Base-by-base conservation (phyloP, 2,888 invertebrate genomes). In the Opisthograptis luteolata region DNA sequence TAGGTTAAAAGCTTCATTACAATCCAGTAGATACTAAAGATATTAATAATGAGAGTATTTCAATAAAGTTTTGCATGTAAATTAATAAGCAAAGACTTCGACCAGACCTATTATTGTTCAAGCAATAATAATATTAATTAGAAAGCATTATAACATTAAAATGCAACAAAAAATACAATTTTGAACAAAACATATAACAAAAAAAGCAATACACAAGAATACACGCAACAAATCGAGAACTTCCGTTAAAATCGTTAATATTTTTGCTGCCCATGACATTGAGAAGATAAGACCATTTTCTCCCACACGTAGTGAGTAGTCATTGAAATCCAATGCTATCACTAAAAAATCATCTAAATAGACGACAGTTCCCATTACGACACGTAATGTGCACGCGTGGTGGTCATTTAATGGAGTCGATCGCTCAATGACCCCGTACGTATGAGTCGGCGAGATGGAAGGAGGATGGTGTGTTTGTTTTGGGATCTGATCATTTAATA, bases 371-470 rank as follows among this genome's bases (percentile, higher is more conserved):
- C 58, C 71, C 62, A 82, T 80, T 58, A 46, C 60, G 60, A 77
- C 61, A 84, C 76, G 82, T 78, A 84, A 81, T 82, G 68, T 62
- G 59, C 50, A 54, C 58, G 62, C 57, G 55, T 56, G 65, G 62
- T 76, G 80, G 76, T 77, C 81, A 79, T 75, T 81, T 81, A 83
- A 82, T 84, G 80, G 73, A 79, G 78, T 70, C 79, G 80, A 79
- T 76, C 81, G 86, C 86, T 69, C 87, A 80, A 76, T 87, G 88
- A 88, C 88, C 88, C 79, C 84, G 68, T 37, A 65, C 67, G 66
- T 34, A 31, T 30, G 42, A 25, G 28, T 31, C 67, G 67, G 66
- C 65, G 59, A 62, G 64, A 68, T 71, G 69, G 69, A 72, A 73
- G 70, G 20, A 39, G 25, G n/a, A n/a, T 67, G 62, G 70, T 62